A percentile compares a stretch with the other conserved stretches of the same genome.
Conservation (phyloP, 2,797 vertebrate genomes). For the Pseudochirops cupreus region DNA sequence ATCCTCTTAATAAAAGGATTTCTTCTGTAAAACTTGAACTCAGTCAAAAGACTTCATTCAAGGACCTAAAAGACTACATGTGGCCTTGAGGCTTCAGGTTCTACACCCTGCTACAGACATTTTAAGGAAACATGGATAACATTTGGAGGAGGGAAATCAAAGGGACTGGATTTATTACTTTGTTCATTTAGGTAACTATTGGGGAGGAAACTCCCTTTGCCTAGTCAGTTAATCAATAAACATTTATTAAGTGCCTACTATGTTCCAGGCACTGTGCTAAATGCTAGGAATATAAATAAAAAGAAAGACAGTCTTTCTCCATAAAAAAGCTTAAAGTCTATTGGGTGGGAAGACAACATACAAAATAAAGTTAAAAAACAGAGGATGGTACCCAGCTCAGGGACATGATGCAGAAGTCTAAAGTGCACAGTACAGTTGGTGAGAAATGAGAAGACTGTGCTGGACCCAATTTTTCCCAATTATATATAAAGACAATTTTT, state of each 20-base stretch:
- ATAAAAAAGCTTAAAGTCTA: neutral
- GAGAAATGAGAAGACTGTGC: neutral
- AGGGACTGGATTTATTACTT: neutral
- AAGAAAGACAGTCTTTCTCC: neutral
- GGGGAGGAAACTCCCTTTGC: neutral
- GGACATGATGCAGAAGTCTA: neutral
- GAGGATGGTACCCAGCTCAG: neutral
- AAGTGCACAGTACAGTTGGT: neutral
- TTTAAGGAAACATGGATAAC: neutral
- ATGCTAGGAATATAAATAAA: neutral
- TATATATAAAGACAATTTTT: no score
- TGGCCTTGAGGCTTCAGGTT: no score
- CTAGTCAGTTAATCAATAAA: neutral
- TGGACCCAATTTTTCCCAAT: neutral
- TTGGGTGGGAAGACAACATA: neutral
- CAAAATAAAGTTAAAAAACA: neutral
- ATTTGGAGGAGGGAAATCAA: neutral
- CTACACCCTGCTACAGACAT: neutral
- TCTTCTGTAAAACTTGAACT: no score
- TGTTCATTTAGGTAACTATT: neutral
- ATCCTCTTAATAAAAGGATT: no score
- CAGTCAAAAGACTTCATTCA: no score
- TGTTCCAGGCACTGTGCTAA: neutral
- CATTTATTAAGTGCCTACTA: neutral
- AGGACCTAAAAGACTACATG: no score